Conservation (phyloP, 2,797 vertebrate species). For the Discoglossus pictus region DNA sequence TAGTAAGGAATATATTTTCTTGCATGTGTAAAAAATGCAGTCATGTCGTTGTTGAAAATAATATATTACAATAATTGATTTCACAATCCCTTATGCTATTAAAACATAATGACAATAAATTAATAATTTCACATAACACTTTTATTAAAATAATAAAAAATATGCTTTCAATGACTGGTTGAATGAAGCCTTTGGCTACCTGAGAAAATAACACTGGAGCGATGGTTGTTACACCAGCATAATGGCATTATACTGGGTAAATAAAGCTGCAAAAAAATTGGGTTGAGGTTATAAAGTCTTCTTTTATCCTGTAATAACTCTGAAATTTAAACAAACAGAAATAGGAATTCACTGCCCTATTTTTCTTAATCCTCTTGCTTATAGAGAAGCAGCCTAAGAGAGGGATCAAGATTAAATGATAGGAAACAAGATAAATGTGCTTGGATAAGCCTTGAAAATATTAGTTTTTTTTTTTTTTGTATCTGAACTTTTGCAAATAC, state of each 20-base stretch:
- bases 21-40: too few relatives aligned
- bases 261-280: background rate
- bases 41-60: too few relatives aligned
- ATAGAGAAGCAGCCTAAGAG: conserved; percentile 20
- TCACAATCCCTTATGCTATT: too few relatives aligned
- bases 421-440: conserved; percentile 38
- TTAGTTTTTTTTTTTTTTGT: conserved; percentile 36
- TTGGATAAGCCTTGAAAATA: conserved; percentile 34
- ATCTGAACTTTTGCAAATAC: conserved; percentile 24
- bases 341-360: conserved; percentile 43
- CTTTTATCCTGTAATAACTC: background rate
- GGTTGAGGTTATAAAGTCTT: background rate
- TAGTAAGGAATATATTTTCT: too few relatives aligned
- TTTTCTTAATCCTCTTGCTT: conserved; percentile 41
- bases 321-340: conserved; percentile 27
- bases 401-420: conserved; percentile 45
- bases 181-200: too few relatives aligned
- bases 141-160: too few relatives aligned
- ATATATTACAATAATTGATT: too few relatives aligned
- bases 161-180: too few relatives aligned
- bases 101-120: too few relatives aligned
- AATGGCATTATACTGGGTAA: background rate
- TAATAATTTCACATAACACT: too few relatives aligned
- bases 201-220: too few relatives aligned
- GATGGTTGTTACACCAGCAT: too few relatives aligned